phyloP scores from a whole-genome alignment of 1,140 invertebrate species.

The Harlomillsia oculata region DNA sequence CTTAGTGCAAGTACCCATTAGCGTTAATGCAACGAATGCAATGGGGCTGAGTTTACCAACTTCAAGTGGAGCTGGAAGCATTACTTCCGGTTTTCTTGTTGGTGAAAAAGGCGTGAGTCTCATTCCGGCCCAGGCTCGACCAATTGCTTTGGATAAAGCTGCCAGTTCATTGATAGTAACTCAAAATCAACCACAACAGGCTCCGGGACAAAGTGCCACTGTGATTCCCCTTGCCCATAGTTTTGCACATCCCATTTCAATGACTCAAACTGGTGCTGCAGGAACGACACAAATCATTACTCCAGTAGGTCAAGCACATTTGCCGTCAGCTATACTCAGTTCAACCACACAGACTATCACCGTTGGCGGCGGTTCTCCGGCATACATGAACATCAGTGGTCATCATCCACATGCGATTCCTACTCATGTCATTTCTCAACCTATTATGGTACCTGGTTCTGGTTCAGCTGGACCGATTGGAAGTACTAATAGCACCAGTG shows the following conservation, averaged over 20 bases:
- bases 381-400: not conserved
- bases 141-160: slow-evolving; percentile 27
- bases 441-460: slow-evolving; percentile 9
- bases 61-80: slow-evolving; percentile 7
- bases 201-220: slow-evolving; percentile 11
- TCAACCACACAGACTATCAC: slow-evolving; percentile 1
- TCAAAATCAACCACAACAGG: slow-evolving; percentile 1
- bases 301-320: slow-evolving; percentile 14
- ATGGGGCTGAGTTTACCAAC: slow-evolving; percentile 5
- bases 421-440: slow-evolving; percentile 31
- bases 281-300: not conserved
- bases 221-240: slow-evolving; percentile 20
- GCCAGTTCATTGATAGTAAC: slow-evolving; percentile 29
- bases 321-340: not conserved
- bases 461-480: not conserved
- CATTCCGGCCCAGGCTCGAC: slow-evolving; percentile 13
- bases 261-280: slow-evolving; percentile 13
- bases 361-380: not conserved
- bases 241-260: slow-evolving; percentile 19
- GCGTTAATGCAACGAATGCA: slow-evolving; percentile 5
- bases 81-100: slow-evolving; percentile 25
- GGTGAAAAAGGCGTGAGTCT: slow-evolving; percentile 17
- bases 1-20: slow-evolving; percentile 29
- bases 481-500: slow-evolving; percentile 1
- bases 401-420: slow-evolving; percentile 22